Conservation (phyloP, 2,113 vertebrate genomes). For the Periophthalmodon schlosseri region DNA sequence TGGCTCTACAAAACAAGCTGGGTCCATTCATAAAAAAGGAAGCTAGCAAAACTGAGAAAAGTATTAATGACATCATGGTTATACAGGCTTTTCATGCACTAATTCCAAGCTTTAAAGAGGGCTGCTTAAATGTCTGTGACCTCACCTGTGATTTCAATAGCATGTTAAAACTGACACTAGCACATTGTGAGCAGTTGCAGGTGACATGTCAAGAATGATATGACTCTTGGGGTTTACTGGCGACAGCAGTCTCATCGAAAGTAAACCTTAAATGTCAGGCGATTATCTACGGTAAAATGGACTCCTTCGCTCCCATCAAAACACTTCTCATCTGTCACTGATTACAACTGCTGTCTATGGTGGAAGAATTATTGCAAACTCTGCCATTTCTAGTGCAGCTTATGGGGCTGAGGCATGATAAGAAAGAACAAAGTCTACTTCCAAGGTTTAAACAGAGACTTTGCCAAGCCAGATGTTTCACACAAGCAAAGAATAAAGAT, state of each 20-base stretch:
- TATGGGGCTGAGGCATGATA: conserved; percentile 45
- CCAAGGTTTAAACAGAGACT: conserved; percentile 23
- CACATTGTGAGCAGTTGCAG: conserved; percentile 13
- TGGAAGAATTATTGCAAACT: conserved; percentile 20
- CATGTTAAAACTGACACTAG: conserved; percentile 19
- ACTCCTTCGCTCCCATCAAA: conserved; percentile 6
- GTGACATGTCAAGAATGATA: conserved; percentile 16
- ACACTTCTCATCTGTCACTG: conserved; percentile 42
- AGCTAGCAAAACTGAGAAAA: not conserved
- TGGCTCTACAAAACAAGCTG: not conserved
- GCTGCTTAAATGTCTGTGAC: not conserved
- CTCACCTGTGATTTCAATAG: conserved; percentile 7
- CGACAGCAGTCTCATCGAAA: conserved; percentile 43
- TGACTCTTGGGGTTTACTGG: conserved; percentile 44
- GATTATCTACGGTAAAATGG: conserved; percentile 47
- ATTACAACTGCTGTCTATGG: conserved; percentile 34
- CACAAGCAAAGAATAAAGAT: not conserved
- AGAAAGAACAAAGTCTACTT: conserved; percentile 64
- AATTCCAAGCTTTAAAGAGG: conserved; percentile 22
- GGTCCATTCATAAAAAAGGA: not conserved
- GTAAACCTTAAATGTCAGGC: conserved; percentile 37
- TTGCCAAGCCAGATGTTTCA: not conserved
- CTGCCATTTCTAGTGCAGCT: conserved; percentile 44
- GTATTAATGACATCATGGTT: conserved; percentile 4
- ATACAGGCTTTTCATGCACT: conserved; percentile 39